These are phyloP conservation scores for Noctua janthina DNA, from an alignment of 2,888 invertebrate species.

Conservation along the genomic window DNA sequence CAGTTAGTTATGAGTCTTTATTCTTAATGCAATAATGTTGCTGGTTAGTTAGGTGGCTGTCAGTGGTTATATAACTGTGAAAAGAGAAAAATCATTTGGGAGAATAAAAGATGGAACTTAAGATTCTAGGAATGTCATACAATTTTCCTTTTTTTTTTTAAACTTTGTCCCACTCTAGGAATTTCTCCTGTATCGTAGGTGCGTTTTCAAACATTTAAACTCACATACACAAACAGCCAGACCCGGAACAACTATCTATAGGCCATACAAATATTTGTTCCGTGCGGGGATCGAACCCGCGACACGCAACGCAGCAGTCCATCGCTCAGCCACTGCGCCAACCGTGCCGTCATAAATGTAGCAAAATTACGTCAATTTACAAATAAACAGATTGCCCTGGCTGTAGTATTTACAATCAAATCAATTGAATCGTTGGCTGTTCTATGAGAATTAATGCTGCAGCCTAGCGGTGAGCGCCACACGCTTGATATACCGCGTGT, in stretches of 20 bases:
- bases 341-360: not conserved
- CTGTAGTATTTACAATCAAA: not conserved
- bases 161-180: too few species aligned
- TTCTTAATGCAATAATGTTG: not conserved
- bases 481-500: slow-evolving; percentile 19
- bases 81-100: not conserved
- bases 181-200: too few species aligned
- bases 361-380: not conserved
- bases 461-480: not conserved
- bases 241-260: too few species aligned
- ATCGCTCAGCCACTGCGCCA: too few species aligned
- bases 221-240: too few species aligned
- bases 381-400: not conserved
- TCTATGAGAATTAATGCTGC: slow-evolving; percentile 3
- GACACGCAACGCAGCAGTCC: too few species aligned
- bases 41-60: not conserved
- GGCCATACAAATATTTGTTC: too few species aligned
- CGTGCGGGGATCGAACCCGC: too few species aligned
- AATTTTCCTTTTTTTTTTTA: too few species aligned
- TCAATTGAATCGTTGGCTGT: not conserved
- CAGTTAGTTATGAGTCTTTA: not conserved
- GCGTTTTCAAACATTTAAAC: too few species aligned
- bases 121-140: not conserved
- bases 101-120: not conserved
- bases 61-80: not conserved